A percentile compares a stretch with the other conserved stretches of the same genome.
These are phyloP conservation scores for Anthonomus grandis DNA, from an alignment of 1,140 invertebrate genomes.

Conservation along the genomic window DNA sequence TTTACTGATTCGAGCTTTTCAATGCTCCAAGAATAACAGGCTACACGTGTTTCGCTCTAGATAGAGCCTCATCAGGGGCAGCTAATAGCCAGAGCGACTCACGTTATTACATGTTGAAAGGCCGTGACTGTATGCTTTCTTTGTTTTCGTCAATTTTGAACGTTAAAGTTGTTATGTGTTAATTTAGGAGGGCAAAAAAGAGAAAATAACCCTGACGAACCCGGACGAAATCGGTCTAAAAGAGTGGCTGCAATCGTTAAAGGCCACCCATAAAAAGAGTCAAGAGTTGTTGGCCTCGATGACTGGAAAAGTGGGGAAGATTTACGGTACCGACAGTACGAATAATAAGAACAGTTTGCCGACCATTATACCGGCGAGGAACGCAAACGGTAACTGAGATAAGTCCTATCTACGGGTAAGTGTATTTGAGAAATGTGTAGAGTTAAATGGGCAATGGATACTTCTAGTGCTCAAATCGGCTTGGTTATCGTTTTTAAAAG, in stretches of 20 bases:
- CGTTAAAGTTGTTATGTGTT: neutral
- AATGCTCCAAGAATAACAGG: no score
- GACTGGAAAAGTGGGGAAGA: constrained; percentile 95
- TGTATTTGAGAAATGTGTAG: no score
- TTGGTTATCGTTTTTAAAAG: no score
- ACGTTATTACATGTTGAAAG: no score
- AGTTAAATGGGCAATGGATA: neutral
- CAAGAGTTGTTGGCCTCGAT: constrained; percentile 88
- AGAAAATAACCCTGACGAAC: constrained; percentile 23
- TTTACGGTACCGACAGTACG: constrained; percentile 78
- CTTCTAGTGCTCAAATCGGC: neutral
- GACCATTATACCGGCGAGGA: constrained; percentile 52
- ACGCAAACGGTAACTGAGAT: constrained; percentile 55
- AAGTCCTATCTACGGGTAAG: constrained; percentile 12
- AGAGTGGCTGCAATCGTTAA: constrained; percentile 88
- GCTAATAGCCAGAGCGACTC: no score
- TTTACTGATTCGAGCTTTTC: no score
- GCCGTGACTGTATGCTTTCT: no score
- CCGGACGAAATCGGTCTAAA: constrained; percentile 93
- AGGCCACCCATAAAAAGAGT: constrained; percentile 88
- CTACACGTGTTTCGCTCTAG: no score
- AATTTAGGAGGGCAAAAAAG: constrained; percentile 24
- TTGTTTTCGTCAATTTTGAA: neutral
- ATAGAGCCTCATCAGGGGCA: no score
- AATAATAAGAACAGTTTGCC: constrained; percentile 45